Conservation (phyloP, 2,888 invertebrate genomes). For the Diaprepes abbreviatus region DNA sequence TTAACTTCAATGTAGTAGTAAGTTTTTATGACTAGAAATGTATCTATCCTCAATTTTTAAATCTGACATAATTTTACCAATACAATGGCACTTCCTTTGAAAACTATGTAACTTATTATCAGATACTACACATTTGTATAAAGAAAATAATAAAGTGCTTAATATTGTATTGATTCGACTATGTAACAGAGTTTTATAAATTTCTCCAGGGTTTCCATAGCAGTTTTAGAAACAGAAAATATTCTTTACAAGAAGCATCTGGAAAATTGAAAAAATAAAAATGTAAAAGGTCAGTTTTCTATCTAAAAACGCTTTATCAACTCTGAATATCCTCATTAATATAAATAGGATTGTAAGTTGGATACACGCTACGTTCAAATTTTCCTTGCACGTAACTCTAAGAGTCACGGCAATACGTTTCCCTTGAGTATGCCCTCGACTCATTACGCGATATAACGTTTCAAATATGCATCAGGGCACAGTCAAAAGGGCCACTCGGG, state of each 20-base stretch:
- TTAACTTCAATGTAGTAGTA: no score
- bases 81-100: no score
- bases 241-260: neutral
- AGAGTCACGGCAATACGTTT: conserved; percentile 53
- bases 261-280: conserved; percentile 6
- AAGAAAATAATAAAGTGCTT: no score
- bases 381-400: conserved; percentile 47
- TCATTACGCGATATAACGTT: conserved; percentile 60
- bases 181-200: neutral
- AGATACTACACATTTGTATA: no score
- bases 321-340: conserved; percentile 60
- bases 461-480: conserved; percentile 58
- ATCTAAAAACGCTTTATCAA: conserved; percentile 51
- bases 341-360: conserved; percentile 57
- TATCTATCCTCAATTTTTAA: no score
- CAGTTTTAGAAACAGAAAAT: no score
- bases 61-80: no score
- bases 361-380: conserved; percentile 39
- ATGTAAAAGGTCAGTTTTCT: conserved; percentile 11
- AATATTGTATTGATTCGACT: no score
- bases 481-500: conserved; percentile 42
- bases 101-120: no score
- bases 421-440: conserved; percentile 55
- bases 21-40: no score
- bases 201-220: neutral